A percentile compares a stretch with the other conserved stretches of the same genome.
Conservation (phyloP, 2,888 invertebrate species). For the Rhabditophanes sp. region DNA sequence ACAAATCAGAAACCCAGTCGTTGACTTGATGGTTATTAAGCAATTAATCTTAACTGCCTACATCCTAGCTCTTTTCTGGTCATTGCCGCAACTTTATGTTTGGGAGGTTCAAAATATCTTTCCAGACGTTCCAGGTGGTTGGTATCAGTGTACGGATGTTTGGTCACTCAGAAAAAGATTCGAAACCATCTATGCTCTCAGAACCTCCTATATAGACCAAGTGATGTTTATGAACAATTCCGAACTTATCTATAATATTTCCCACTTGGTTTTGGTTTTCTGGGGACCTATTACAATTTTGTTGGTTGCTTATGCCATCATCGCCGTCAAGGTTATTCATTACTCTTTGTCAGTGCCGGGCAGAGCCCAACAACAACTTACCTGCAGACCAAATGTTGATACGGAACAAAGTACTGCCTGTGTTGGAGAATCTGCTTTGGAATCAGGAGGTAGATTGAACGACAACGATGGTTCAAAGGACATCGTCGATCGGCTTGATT, state of each 20-base stretch:
- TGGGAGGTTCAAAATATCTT: constrained; percentile 23
- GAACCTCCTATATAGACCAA: no score
- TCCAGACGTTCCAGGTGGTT: constrained; percentile 13
- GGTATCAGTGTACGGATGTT: constrained; percentile 36
- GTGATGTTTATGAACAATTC: no score
- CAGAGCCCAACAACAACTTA: no score
- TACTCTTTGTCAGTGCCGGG: no score
- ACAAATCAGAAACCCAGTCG: no score
- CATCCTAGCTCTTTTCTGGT: constrained; percentile 23
- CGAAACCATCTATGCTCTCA: not conserved
- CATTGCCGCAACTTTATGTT: constrained; percentile 28
- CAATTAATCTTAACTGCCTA: constrained; percentile 16
- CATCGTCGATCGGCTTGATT: no score
- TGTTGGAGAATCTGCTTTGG: no score
- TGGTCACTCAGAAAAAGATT: constrained; percentile 17
- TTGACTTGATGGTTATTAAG: constrained; percentile 4
- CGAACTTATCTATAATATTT: constrained; percentile 18
- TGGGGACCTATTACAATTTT: constrained; percentile 36
- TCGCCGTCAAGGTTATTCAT: constrained; percentile 28
- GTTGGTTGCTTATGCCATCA: constrained; percentile 26
- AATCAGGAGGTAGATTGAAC: no score
- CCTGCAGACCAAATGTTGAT: no score
- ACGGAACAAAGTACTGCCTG: no score
- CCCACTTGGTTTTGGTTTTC: constrained; percentile 39
- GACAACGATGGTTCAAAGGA: no score